These are phyloP conservation scores for Hyposoter dolosus DNA, from an alignment of 2,888 invertebrate species.

Conservation along the genomic window DNA sequence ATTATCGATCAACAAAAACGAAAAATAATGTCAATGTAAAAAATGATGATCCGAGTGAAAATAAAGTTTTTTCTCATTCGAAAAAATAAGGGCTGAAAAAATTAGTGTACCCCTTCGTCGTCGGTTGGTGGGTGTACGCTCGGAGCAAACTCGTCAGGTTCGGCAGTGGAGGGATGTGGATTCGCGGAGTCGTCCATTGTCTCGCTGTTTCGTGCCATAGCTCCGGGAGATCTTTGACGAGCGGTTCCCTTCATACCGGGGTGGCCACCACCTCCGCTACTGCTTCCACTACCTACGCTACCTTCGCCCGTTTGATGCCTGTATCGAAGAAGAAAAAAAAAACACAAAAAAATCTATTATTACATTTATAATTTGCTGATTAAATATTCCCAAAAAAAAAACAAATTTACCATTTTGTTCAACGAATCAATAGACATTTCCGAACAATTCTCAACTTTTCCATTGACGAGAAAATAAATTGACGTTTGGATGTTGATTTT, in stretches of 20 bases:
- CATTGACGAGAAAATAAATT: not conserved
- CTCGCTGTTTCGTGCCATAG: conserved; percentile 78
- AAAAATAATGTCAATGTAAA: not conserved
- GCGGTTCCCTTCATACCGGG: conserved; percentile 77
- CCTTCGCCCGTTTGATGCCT: conserved; percentile 80
- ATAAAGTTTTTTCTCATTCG: not conserved
- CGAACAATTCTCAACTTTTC: not conserved
- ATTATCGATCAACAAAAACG: not conserved
- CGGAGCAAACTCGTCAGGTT: conserved; percentile 81
- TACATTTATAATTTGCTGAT: not conserved
- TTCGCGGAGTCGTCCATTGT: conserved; percentile 79
- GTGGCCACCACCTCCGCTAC: conserved; percentile 76
- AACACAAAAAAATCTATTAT: not conserved
- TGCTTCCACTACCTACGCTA: conserved; percentile 81
- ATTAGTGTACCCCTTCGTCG: conserved; percentile 80
- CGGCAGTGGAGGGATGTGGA: conserved; percentile 78
- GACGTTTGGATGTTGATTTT: not conserved
- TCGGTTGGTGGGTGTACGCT: conserved; percentile 81
- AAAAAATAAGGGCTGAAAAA: not conserved
- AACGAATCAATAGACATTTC: not conserved
- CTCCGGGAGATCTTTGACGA: conserved; percentile 83
- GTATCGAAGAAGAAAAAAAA: conserved; percentile 11
- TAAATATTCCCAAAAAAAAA: not conserved
- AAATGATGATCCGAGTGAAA: not conserved
- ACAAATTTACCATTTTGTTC: not conserved